Evolutionary conservation across 2,888 invertebrate genomes (phyloP).

Genomic region (Amphipyra tragopoginis): DNA sequence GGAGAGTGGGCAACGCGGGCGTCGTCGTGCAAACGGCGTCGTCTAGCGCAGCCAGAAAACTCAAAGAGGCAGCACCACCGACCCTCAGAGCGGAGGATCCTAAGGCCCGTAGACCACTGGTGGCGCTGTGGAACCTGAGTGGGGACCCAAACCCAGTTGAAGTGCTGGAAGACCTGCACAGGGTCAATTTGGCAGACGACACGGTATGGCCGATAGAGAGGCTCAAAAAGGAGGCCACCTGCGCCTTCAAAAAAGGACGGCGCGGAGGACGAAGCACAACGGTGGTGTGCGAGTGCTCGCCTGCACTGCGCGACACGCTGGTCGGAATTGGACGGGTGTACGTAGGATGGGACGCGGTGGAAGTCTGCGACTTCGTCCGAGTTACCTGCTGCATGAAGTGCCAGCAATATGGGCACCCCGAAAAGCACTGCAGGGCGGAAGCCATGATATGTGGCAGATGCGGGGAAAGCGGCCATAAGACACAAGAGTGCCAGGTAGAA

Average conservation of each 20-base stretch:
- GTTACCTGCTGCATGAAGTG: conserved; percentile 60
- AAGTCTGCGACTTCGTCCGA: conserved; percentile 24
- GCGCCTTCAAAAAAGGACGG: too few species aligned
- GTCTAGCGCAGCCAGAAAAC: too few species aligned
- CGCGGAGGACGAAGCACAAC: conserved; percentile 10
- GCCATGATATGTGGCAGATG: too few species aligned
- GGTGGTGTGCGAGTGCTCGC: neutral
- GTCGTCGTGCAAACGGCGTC: too few species aligned
- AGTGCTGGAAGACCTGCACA: neutral
- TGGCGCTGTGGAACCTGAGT: neutral
- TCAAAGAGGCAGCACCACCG: too few species aligned
- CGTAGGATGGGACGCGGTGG: conserved; percentile 42
- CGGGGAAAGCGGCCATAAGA: too few species aligned
- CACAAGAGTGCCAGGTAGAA: too few species aligned
- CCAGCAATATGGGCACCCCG: too few species aligned
- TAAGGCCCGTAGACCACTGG: accelerated
- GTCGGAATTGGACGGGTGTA: too few species aligned
- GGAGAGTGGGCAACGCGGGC: too few species aligned
- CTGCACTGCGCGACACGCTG: conserved; percentile 4
- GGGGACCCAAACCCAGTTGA: accelerated
- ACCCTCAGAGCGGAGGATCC: neutral
- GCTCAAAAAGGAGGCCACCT: too few species aligned
- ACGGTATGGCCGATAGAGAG: conserved; percentile 25
- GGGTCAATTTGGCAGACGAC: conserved; percentile 18
- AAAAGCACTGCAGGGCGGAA: too few species aligned